Percentiles rank a stretch among this genome's conserved stretches.
These are phyloP conservation scores for Coturnix japonica DNA, from an alignment of 2,113 vertebrate genomes.

Conservation along the genomic window DNA sequence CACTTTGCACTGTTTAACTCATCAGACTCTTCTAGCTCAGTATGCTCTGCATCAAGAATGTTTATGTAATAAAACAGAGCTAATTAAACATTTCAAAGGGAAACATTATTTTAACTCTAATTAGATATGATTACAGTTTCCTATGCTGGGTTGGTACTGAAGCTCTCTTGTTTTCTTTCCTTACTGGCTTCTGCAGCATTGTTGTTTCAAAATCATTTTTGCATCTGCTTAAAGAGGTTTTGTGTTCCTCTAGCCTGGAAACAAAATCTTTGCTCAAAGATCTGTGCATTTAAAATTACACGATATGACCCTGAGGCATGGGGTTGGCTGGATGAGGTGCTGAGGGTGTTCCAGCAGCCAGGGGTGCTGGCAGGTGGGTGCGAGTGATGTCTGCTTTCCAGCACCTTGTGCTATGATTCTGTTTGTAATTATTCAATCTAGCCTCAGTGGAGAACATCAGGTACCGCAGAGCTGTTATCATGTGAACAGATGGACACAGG, in stretches of 20 bases:
- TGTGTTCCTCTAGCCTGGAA: not conserved
- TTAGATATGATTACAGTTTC: slow-evolving; percentile 82
- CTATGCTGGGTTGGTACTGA: slow-evolving; percentile 27
- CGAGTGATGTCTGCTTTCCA: not conserved
- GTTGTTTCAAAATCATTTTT: slow-evolving; percentile 46
- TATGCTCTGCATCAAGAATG: slow-evolving; percentile 73
- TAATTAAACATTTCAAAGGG: slow-evolving; percentile 87
- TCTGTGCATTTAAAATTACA: not conserved
- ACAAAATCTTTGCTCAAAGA: slow-evolving; percentile 14
- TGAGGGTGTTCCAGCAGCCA: not conserved
- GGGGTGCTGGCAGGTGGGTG: not conserved
- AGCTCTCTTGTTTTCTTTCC: slow-evolving; percentile 49
- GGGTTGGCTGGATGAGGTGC: not conserved
- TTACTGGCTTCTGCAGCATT: slow-evolving; percentile 17
- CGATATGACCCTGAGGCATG: not conserved
- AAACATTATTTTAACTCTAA: slow-evolving; percentile 85
- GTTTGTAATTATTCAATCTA: not conserved
- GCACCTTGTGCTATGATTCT: not conserved
- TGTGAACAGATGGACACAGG: not conserved
- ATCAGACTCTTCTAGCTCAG: slow-evolving; percentile 68
- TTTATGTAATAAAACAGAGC: slow-evolving; percentile 83
- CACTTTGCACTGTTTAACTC: slow-evolving; percentile 72
- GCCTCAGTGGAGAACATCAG: not conserved
- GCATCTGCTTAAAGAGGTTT: slow-evolving; percentile 24
- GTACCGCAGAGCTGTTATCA: fast-evolving